phyloP scores from a whole-genome alignment of 2,797 vertebrate species.

The Pseudomugil tenellus region DNA sequence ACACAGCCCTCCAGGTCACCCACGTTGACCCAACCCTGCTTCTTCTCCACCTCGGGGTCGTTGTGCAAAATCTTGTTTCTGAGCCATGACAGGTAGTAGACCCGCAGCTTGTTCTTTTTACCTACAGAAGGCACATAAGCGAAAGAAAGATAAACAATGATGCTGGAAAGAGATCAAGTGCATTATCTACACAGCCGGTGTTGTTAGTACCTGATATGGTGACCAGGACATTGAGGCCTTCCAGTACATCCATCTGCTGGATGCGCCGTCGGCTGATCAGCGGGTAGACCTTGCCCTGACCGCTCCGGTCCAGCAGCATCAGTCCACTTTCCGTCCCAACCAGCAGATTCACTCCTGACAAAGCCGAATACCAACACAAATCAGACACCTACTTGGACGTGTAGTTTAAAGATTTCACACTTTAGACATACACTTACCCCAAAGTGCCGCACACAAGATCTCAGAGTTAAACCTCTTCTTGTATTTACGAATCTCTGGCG shows the following conservation, averaged over 20 bases:
- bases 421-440: conserved; percentile 77
- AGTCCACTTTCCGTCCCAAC: conserved; percentile 90
- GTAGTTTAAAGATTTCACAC: not conserved
- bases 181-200: not conserved
- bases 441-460: conserved; percentile 91
- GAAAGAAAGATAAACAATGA: not conserved
- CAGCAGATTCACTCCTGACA: conserved; percentile 89
- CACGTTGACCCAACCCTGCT: conserved; percentile 93
- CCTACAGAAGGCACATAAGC: conserved; percentile 61
- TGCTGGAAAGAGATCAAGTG: not conserved
- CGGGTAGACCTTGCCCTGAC: conserved; percentile 91
- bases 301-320: conserved; percentile 90
- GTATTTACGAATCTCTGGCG: conserved; percentile 93
- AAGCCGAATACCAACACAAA: not conserved
- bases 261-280: conserved; percentile 90
- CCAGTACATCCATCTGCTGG: conserved; percentile 93
- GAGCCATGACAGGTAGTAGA: conserved; percentile 94
- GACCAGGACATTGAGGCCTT: conserved; percentile 91
- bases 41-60: conserved; percentile 94
- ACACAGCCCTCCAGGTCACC: conserved; percentile 93
- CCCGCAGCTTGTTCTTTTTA: conserved; percentile 92
- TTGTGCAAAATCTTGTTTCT: conserved; percentile 95
- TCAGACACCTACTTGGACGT: not conserved
- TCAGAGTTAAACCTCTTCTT: conserved; percentile 95
- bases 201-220: conserved; percentile 86